Evolutionary conservation across 2,797 vertebrate genomes (phyloP), one percentile per base, ranked within the genome.

Genomic region (Chrysocyon brachyurus): DNA sequence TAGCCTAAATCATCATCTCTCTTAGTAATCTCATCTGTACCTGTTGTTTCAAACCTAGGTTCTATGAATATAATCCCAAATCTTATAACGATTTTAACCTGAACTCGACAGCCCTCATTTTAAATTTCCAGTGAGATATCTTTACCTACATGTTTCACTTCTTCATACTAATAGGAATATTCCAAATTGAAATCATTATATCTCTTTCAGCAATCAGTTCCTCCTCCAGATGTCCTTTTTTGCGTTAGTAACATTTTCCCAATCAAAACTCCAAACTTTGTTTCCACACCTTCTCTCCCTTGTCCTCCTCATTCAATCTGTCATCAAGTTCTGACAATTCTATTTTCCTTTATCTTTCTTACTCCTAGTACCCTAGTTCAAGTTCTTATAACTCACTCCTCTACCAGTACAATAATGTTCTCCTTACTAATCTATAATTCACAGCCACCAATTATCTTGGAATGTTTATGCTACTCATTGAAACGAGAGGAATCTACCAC

Each of bases 1-100:
- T 16, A 63, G 33, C 49, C 77, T 83, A 46, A 77, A 77, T 31
- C 33, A 56, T n/a, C 40, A 49, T 12, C 22, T 90, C 36, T 87
- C 40, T 87, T 21, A 77, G 28, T 84, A 87, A 97, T 72, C 57
- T 63, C 22, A 26, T 85, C 19, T 54, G 46, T 75, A 68, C 52
- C 56, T 52, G 22, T 40, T 54, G 57, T 84, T 93, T 90, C 77
- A 84, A 87, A 26, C 36, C 66, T 56, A 24, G 59, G 17, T 66
- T 91, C 66, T 82, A 72, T 66, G 36, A 40, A 6, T 52, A 68
- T 86, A 87, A 87, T 81, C 28, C 24, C 28, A 86, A 83, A 88
- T 63, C 22, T 68, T 89, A 19, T 0, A 49, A 66, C 31, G 88
- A 28, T 91, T 93, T 96, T 94, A 96, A 94, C 46, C 28, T 59